Evolutionary conservation across 2,113 vertebrate species (phyloP), one percentile per base, ranked within the genome.

Genomic region (Oncorhynchus mykiss): DNA sequence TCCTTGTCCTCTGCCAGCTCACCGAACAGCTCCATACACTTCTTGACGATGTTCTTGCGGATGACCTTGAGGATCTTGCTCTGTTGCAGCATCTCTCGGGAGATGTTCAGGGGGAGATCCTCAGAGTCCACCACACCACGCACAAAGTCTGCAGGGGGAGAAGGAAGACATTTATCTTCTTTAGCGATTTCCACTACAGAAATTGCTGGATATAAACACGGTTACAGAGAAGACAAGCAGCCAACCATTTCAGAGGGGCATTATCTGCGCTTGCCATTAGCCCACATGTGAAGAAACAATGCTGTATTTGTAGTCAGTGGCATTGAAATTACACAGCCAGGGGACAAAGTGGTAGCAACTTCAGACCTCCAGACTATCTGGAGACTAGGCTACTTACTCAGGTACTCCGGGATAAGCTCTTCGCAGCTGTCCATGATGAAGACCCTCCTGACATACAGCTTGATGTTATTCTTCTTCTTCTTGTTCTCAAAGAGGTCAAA

Each of bases 351-450:
- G 39, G 7, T 2, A 39, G 39, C 39, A 9, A 11, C 8, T 45
- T 45, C 11, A 8, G 39, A 22, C 22, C 8, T 39, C 34, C 13
- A 51, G 48, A 51, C 48, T 13, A 7, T 34, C 11, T 2, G 60
- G 11, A 51, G 48, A 34, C 34, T 51, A 16, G 11, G 25, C 25
- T 16, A 83, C 96, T 96, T 92, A 97, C 97, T 99, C 72, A 98
- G 92, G 86, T 98, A 98, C 77, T 99, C 96, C 0, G 96, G 97
- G 82, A 98, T 97, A 80, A 98, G 92, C 82, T 98, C 96, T 3
- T 98, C 96, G 75, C 97, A 99, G 89, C 96, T 99, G 89, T 98
- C 96, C 97, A 96, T 98, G 89, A 98, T 98, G 81, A 99, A 99
- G 72, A 98, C 97, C 49, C 95, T 89, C 27, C 96, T 95, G 49